Evolutionary conservation across 2,797 vertebrate species (phyloP).

Genomic region (Rousettus madagascariensis): DNA sequence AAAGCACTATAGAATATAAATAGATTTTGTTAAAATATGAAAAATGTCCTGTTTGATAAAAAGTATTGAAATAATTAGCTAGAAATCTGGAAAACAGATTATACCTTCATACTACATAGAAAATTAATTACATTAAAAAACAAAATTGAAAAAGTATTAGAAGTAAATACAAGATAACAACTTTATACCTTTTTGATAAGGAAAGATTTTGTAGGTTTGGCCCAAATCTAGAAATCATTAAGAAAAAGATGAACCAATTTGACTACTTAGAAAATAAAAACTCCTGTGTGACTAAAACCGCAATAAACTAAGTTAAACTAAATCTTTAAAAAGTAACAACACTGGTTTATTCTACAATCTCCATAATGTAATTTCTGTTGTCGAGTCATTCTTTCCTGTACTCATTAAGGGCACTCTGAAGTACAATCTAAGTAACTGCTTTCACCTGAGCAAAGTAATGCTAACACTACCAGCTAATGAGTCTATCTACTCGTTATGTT

Average conservation of each 20-base stretch:
- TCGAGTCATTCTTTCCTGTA: neutral
- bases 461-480: neutral
- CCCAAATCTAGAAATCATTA: neutral
- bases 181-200: neutral
- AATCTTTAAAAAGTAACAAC: neutral
- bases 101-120: neutral
- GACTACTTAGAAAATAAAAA: neutral
- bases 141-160: neutral
- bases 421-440: neutral
- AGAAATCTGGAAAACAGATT: neutral
- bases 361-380: neutral
- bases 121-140: neutral
- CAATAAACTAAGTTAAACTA: constrained; percentile 38
- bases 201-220: neutral
- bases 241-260: neutral
- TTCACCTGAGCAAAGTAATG: neutral
- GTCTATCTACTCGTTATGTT: neutral
- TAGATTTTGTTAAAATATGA: neutral
- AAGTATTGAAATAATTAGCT: neutral
- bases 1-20: neutral
- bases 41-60: neutral
- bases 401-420: neutral
- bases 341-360: neutral
- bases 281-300: neutral
- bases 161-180: neutral